These are phyloP conservation scores for Cololabis saira DNA, from an alignment of 2,113 vertebrate genomes.

Conservation along the genomic window DNA sequence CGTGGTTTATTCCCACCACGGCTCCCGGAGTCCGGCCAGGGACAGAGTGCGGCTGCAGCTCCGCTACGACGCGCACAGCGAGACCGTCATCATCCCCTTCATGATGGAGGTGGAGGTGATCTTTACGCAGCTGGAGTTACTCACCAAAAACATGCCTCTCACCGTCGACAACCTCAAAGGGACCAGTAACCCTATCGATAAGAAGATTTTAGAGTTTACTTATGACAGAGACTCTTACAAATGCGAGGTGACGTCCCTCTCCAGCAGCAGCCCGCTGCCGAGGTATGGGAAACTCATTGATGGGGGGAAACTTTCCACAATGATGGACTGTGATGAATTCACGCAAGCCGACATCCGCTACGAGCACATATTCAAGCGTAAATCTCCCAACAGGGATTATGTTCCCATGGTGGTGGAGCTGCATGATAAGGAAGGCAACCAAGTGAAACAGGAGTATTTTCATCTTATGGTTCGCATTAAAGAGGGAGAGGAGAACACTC, in stretches of 20 bases:
- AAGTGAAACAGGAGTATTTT: slow-evolving; percentile 91
- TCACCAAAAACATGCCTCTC: slow-evolving; percentile 92
- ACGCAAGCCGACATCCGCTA: slow-evolving; percentile 86
- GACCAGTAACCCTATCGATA: slow-evolving; percentile 87
- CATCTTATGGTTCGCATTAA: slow-evolving; percentile 90
- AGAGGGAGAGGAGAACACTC: slow-evolving; percentile 86
- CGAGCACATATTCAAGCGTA: slow-evolving; percentile 84
- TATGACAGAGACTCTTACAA: slow-evolving; percentile 84
- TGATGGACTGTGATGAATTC: slow-evolving; percentile 90
- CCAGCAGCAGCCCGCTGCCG: slow-evolving; percentile 80
- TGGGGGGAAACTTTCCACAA: slow-evolving; percentile 73
- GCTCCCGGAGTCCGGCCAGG: slow-evolving; percentile 88
- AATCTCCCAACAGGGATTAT: slow-evolving; percentile 91
- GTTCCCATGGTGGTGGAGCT: slow-evolving; percentile 93
- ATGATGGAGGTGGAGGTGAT: slow-evolving; percentile 93
- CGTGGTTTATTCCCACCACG: slow-evolving; percentile 91
- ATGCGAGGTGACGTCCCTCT: slow-evolving; percentile 86
- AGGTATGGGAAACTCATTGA: slow-evolving; percentile 88
- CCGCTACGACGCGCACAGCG: slow-evolving; percentile 90
- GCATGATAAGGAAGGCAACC: slow-evolving; percentile 79
- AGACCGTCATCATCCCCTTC: slow-evolving; percentile 89
- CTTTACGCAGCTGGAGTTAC: slow-evolving; percentile 92
- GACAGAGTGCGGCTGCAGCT: slow-evolving; percentile 92
- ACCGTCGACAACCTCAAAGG: slow-evolving; percentile 86
- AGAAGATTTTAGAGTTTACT: slow-evolving; percentile 87